Evolutionary conservation across 2,888 invertebrate genomes (phyloP).

Genomic region (Pseudoips prasinana): DNA sequence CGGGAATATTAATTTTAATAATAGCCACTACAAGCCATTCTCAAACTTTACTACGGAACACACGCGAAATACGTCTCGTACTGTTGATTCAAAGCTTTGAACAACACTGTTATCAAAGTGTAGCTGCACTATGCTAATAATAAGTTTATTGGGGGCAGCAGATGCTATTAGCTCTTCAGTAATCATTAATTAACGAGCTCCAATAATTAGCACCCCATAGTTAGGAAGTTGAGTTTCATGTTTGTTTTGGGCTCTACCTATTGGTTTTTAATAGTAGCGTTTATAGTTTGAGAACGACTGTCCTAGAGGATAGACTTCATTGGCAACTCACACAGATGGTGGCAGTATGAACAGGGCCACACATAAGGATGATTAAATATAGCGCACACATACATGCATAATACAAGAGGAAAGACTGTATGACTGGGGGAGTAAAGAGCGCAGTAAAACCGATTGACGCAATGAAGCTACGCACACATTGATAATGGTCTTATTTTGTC

Average conservation of each 20-base stretch:
- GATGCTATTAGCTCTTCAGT: constrained; percentile 43
- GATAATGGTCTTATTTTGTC: constrained; percentile 64
- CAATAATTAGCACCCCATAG: constrained; percentile 45
- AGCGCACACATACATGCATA: constrained; percentile 61
- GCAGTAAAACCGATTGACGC: constrained; percentile 71
- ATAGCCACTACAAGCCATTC: constrained; percentile 62
- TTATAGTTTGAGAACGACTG: constrained; percentile 62
- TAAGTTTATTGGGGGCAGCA: constrained; percentile 37
- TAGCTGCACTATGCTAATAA: constrained; percentile 22
- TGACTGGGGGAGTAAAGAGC: constrained; percentile 63
- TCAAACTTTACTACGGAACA: constrained; percentile 52
- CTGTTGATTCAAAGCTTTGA: constrained; percentile 18
- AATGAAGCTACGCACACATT: constrained; percentile 68
- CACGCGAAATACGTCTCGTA: constrained; percentile 15
- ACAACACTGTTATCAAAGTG: constrained; percentile 31
- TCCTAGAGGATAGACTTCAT: constrained; percentile 68
- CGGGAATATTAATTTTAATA: constrained; percentile 78
- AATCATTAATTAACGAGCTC: constrained; percentile 45
- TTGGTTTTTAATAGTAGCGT: no score
- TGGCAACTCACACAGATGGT: constrained; percentile 74
- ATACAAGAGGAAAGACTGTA: constrained; percentile 54
- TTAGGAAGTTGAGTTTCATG: constrained; percentile 13
- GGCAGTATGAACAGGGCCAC: constrained; percentile 61
- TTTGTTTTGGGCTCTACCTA: no score
- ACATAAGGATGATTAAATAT: constrained; percentile 72